Conservation (phyloP, 2,113 vertebrate species). For the Harpagus bidentatus region DNA sequence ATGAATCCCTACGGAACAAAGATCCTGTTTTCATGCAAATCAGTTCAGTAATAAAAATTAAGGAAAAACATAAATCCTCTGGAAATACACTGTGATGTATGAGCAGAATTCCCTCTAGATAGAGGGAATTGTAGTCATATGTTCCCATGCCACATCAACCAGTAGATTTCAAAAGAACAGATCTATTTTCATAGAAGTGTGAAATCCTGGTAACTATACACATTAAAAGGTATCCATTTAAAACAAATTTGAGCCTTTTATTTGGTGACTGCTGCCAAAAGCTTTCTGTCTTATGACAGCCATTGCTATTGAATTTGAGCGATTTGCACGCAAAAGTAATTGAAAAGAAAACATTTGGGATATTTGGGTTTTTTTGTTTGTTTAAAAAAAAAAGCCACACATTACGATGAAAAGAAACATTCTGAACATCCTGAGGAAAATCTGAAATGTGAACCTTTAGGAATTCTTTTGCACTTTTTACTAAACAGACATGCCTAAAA, state of each 20-base stretch:
- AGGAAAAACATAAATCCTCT: background rate
- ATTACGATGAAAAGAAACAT: background rate
- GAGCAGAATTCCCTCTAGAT: background rate
- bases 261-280: background rate
- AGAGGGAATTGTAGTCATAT: background rate
- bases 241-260: background rate
- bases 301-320: background rate
- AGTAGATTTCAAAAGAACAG: background rate
- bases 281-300: background rate
- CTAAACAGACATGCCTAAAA: background rate
- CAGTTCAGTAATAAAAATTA: constrained; percentile 39
- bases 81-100: background rate
- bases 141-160: background rate
- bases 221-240: background rate
- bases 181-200: background rate
- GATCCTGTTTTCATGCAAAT: constrained; percentile 33
- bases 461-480: background rate
- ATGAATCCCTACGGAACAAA: background rate
- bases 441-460: background rate
- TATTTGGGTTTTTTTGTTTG: background rate
- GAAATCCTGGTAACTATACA: background rate
- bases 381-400: background rate
- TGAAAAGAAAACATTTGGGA: background rate
- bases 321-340: background rate
- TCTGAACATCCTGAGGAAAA: background rate